Percentiles rank a stretch among this genome's conserved stretches.
phyloP scores from a whole-genome alignment of 2,113 vertebrate species.

The Neotragus moschatus region DNA sequence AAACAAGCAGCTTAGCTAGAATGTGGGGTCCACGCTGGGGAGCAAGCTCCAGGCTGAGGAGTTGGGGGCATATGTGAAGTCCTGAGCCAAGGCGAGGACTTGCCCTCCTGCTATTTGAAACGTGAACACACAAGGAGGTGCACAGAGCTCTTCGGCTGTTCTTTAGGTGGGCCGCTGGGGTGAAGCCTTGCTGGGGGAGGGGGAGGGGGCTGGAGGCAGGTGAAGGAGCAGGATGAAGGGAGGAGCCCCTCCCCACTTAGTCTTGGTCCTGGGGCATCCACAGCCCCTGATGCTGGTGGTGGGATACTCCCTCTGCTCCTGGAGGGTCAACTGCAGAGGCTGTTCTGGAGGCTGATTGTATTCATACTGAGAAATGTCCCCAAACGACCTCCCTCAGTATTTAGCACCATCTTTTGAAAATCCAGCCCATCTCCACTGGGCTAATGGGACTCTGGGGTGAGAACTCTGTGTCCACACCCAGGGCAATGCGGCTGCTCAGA shows the following conservation, averaged over 20 bases:
- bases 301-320: background rate
- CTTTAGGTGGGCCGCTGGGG: background rate
- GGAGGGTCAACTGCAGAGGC: background rate
- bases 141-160: background rate
- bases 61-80: background rate
- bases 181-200: background rate
- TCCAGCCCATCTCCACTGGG: background rate
- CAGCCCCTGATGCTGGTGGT: background rate
- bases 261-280: background rate
- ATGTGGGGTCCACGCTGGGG: background rate
- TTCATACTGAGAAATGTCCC: background rate
- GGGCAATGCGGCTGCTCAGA: background rate
- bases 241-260: background rate
- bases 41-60: background rate
- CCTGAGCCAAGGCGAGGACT: background rate
- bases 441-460: background rate
- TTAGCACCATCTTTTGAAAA: background rate
- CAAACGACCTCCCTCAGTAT: background rate
- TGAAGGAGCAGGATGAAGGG: background rate
- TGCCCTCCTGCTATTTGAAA: background rate
- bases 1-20: background rate
- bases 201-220: rapidly evolving
- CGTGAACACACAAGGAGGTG: background rate
- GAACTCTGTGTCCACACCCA: background rate
- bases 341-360: background rate